Percentiles rank a stretch among this genome's conserved stretches.
Conservation (phyloP, 2,797 vertebrate species). For the Chloroceryle inda region DNA sequence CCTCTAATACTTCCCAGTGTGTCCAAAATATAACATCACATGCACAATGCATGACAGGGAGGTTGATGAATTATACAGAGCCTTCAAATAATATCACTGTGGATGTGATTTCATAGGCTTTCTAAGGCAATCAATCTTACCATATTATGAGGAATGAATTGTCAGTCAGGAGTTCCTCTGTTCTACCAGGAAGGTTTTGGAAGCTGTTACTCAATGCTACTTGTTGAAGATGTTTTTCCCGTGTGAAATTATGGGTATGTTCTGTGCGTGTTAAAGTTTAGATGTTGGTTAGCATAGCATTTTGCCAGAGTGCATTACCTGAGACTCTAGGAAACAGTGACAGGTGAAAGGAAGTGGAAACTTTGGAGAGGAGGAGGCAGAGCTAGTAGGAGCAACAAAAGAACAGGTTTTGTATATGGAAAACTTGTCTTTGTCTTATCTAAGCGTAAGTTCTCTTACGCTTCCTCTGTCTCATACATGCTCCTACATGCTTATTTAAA, state of each 20-base stretch:
- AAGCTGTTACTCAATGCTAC: neutral
- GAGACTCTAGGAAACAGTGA: neutral
- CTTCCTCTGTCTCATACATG: neutral
- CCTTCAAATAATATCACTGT: constrained; percentile 31
- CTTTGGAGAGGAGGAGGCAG: neutral
- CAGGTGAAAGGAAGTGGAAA: neutral
- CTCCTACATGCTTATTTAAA: neutral
- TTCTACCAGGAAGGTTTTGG: neutral
- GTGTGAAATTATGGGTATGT: neutral
- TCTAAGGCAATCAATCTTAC: constrained; percentile 15
- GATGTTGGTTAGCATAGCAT: neutral
- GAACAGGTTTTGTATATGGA: neutral
- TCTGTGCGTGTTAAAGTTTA: neutral
- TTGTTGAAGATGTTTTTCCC: neutral
- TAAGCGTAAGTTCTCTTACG: neutral
- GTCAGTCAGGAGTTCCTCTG: neutral
- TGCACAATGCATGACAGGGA: neutral
- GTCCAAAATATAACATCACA: constrained; percentile 12
- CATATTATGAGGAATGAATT: neutral
- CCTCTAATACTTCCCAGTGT: constrained; percentile 61
- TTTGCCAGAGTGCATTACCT: neutral
- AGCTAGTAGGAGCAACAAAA: neutral
- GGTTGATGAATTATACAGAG: neutral
- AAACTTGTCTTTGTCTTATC: constrained; percentile 40
- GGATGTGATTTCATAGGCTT: constrained; percentile 13